phyloP scores from a whole-genome alignment of 2,888 invertebrate genomes.

The Xylophagus ater region DNA sequence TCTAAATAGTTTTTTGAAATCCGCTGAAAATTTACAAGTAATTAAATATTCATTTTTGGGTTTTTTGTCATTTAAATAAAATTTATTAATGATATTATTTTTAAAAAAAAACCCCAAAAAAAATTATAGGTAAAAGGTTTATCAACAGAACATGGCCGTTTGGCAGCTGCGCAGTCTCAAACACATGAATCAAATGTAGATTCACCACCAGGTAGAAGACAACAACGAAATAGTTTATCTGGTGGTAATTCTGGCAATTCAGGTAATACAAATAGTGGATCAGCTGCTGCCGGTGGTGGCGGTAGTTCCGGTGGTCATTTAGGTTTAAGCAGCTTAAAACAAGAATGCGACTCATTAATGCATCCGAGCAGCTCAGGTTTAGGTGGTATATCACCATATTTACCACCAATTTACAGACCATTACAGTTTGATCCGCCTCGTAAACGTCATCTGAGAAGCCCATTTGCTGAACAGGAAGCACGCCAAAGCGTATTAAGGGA shows the following conservation, averaged over 20 bases:
- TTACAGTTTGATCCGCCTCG: conserved; percentile 40
- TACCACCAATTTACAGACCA: conserved; percentile 39
- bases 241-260: conserved; percentile 17
- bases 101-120: neutral
- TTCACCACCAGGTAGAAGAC: conserved; percentile 37
- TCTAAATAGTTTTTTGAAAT: conserved; percentile 80
- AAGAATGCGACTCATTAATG: conserved; percentile 40
- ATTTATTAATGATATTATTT: conserved; percentile 6
- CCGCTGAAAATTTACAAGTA: conserved; percentile 82
- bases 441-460: conserved; percentile 48
- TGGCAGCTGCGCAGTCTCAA: conserved; percentile 39
- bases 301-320: conserved; percentile 21
- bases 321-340: conserved; percentile 33
- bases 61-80: conserved; percentile 1
- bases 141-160: conserved; percentile 57
- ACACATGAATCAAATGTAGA: conserved; percentile 35
- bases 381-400: conserved; percentile 35
- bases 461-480: conserved; percentile 38
- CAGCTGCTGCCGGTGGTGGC: conserved; percentile 32
- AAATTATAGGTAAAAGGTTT: conserved; percentile 56
- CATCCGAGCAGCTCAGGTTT: conserved; percentile 33
- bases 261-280: conserved; percentile 32
- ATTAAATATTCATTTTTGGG: conserved; percentile 12
- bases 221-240: conserved; percentile 35
- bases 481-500: conserved; percentile 58